Evolutionary conservation across 1,140 invertebrate species (phyloP).

Genomic region (Lepeophtheirus salmonis): DNA sequence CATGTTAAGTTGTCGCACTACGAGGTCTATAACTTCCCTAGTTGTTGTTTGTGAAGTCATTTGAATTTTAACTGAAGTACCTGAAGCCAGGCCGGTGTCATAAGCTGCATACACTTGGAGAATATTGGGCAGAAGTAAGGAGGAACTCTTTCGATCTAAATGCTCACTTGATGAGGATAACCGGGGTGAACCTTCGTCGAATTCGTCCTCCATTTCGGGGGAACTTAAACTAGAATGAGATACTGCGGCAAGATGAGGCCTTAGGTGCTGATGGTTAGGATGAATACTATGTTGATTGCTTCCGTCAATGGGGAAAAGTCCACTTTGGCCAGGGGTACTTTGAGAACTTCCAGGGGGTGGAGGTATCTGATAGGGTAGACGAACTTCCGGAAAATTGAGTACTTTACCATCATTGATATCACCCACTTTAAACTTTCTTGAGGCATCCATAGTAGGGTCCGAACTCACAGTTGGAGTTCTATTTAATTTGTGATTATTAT

Average conservation of each 20-base stretch:
- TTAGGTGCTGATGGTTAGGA: too few relatives aligned
- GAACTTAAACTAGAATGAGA: conserved; percentile 16
- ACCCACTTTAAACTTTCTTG: too few relatives aligned
- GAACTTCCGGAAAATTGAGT: too few relatives aligned
- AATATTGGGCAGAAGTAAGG: conserved; percentile 30
- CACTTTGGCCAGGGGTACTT: too few relatives aligned
- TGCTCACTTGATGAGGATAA: background rate
- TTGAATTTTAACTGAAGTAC: conserved; percentile 77
- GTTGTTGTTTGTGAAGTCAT: conserved; percentile 74
- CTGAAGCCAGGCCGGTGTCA: conserved; percentile 70
- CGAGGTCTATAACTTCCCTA: conserved; percentile 75
- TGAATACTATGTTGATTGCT: too few relatives aligned
- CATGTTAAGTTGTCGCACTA: conserved; percentile 83
- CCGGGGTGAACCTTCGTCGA: conserved; percentile 22
- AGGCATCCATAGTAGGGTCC: too few relatives aligned
- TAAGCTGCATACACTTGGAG: conserved; percentile 75
- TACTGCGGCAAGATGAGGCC: conserved; percentile 19
- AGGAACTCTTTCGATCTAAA: conserved; percentile 21
- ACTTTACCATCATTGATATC: too few relatives aligned
- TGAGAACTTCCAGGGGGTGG: too few relatives aligned
- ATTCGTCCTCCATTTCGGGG: conserved; percentile 33
- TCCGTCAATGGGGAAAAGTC: too few relatives aligned
- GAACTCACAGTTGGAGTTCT: too few relatives aligned
- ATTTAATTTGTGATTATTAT: too few relatives aligned
- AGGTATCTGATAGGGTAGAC: too few relatives aligned